Percentiles rank a stretch among this genome's conserved stretches.
Evolutionary conservation across 1,140 invertebrate genomes (phyloP).

Genomic region (Scaptodrosophila lebanonensis): DNA sequence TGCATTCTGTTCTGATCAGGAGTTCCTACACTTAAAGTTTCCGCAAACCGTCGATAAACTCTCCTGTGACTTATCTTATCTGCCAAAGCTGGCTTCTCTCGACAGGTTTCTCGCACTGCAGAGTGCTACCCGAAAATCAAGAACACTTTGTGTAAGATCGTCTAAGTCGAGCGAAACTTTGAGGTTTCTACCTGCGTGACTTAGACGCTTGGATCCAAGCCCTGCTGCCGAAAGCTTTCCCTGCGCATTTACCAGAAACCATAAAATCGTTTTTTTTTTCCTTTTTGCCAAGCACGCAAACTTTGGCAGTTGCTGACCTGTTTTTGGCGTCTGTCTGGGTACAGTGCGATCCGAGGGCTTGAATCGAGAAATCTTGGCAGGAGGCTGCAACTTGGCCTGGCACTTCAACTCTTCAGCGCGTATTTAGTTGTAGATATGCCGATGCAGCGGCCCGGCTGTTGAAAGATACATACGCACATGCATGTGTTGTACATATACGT

Average conservation of each 20-base stretch:
- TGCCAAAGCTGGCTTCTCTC: too few relatives aligned
- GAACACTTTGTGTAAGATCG: too few relatives aligned
- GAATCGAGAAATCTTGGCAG: conserved; percentile 23
- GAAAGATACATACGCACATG: conserved; percentile 52
- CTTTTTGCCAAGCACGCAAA: conserved; percentile 69
- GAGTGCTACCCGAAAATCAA: too few relatives aligned
- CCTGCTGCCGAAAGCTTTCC: too few relatives aligned
- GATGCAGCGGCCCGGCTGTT: conserved; percentile 50
- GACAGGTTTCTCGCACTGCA: too few relatives aligned
- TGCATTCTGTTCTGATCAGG: too few relatives aligned
- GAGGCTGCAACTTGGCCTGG: conserved; percentile 50
- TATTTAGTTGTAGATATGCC: conserved; percentile 49
- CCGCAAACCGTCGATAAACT: too few relatives aligned
- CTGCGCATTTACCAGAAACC: conserved; percentile 5
- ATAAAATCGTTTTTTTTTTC: too few relatives aligned
- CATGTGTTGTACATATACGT: conserved; percentile 37
- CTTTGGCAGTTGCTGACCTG: conserved; percentile 60
- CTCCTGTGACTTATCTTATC: too few relatives aligned
- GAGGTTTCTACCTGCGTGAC: conserved; percentile 30
- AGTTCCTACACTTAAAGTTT: too few relatives aligned
- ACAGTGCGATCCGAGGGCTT: conserved; percentile 37
- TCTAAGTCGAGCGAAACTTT: too few relatives aligned
- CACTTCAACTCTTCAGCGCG: conserved; percentile 60
- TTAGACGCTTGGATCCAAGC: conserved; percentile 4
- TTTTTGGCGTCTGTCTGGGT: conserved; percentile 44